Evolutionary conservation across 2,888 invertebrate genomes (phyloP), one percentile per base, ranked within the genome.

Genomic region (Elysia crispata): DNA sequence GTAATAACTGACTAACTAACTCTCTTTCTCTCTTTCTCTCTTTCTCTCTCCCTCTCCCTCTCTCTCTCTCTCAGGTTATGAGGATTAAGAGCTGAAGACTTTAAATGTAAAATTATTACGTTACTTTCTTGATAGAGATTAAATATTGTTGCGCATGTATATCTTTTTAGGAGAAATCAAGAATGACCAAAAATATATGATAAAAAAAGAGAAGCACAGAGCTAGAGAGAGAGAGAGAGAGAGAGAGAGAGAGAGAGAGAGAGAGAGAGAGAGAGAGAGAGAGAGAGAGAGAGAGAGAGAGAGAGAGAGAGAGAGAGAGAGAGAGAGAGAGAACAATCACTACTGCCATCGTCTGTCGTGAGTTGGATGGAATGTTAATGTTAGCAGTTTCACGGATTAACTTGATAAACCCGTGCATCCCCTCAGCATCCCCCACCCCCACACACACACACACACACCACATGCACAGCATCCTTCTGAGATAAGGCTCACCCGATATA

Each of bases 1-100:
- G 5, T 30, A 8, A 3, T 54, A 6, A 23, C 73, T 73, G 5
- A 50, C 49, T 73, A 13, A 50, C 49, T 73, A 13, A 50, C 73
- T 54, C 50, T 28, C 73, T 49, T 54, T 54, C 73, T 54, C 73
- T 73, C 54, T 73, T 23, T 75, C 62, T 75, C 75, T 60, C 73
- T 50, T 23, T 73, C 50, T 49, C 73, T 50, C 25, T 73, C 28
- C 50, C 73, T 50, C 54, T 54, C 18, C 50, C 49, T 54, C 73
- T 54, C 54, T 41, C 73, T 50, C 73, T 73, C 73, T 54, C 5
- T 50, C 49, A 50, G 3, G 41, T 41, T 6, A 11, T 6, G 5
- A 41, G 3, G 41, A 41, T 41, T 41, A 41, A n/a, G n/a, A n/a
- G n/a, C n/a, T n/a, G n/a, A n/a, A n/a, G n/a, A n/a, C n/a, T n/a